Conservation (phyloP, 1,140 invertebrate genomes). For the Venturia canescens region DNA sequence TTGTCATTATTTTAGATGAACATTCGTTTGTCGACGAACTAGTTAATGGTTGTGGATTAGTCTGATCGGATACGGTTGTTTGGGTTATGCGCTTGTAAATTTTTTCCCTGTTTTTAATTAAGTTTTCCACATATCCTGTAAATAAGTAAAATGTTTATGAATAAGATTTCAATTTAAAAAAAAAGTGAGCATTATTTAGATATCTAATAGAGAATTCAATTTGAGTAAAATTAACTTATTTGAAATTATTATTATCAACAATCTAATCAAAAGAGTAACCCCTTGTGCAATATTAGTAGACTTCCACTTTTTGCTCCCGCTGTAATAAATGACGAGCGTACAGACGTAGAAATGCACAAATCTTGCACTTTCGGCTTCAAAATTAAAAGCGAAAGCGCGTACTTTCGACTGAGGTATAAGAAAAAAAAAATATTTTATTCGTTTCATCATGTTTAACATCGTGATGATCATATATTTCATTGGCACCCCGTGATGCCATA, state of each 20-base stretch:
- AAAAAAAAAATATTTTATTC: conserved; percentile 15
- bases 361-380: conserved; percentile 10
- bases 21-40: conserved; percentile 7
- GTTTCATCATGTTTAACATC: too few relatives aligned
- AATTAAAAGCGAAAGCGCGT: not conserved
- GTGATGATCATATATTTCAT: too few relatives aligned
- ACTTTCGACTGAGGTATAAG: conserved; percentile 12
- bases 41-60: conserved; percentile 10
- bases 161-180: not conserved
- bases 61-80: not conserved
- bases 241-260: not conserved
- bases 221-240: conserved; percentile 18
- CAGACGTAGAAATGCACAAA: not conserved
- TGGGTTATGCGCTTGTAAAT: conserved; percentile 39
- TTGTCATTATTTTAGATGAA: not conserved
- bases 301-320: conserved; percentile 25
- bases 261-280: conserved; percentile 1
- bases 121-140: conserved; percentile 39
- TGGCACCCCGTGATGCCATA: too few relatives aligned
- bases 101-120: not conserved
- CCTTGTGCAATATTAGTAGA: conserved; percentile 41
- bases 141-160: not conserved
- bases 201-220: not conserved
- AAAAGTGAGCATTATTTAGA: not conserved
- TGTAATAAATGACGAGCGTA: conserved; percentile 19